Evolutionary conservation across 2,113 vertebrate species (phyloP).

Genomic region (Oophaga pumilio): DNA sequence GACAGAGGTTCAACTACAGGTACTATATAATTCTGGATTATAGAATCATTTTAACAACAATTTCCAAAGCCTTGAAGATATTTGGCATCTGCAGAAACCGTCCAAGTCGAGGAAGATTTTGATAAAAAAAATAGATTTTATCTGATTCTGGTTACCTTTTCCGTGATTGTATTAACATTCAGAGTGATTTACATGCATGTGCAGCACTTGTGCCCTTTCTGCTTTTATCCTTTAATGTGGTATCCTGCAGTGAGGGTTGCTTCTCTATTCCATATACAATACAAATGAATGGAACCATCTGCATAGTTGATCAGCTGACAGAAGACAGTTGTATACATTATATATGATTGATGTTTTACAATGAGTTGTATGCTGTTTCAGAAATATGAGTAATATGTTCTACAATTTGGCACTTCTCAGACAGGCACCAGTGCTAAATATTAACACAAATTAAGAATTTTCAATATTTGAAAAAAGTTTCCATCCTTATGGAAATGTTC

Average conservation of each 20-base stretch:
- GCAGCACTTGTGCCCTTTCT: not conserved
- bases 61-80: not conserved
- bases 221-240: slow-evolving; percentile 22
- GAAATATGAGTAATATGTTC: not conserved
- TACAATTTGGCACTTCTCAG: not conserved
- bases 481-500: not conserved
- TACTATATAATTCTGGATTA: slow-evolving; percentile 17
- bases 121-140: not conserved
- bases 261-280: slow-evolving; percentile 10
- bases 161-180: not conserved
- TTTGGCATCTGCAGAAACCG: not conserved
- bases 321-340: slow-evolving; percentile 26
- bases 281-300: slow-evolving; percentile 33
- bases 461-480: not conserved
- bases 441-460: not conserved
- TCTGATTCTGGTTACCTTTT: not conserved
- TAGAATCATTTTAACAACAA: slow-evolving; percentile 1
- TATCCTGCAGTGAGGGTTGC: slow-evolving; percentile 5
- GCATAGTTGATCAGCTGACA: slow-evolving; percentile 43
- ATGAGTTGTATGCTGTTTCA: not conserved
- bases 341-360: slow-evolving; percentile 37
- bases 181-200: slow-evolving; percentile 5
- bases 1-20: slow-evolving; percentile 41
- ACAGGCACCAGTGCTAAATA: not conserved
- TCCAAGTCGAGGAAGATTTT: not conserved